Base-by-base conservation (phyloP, 2,113 vertebrate species). In the Lamprologus speciosus region DNA sequence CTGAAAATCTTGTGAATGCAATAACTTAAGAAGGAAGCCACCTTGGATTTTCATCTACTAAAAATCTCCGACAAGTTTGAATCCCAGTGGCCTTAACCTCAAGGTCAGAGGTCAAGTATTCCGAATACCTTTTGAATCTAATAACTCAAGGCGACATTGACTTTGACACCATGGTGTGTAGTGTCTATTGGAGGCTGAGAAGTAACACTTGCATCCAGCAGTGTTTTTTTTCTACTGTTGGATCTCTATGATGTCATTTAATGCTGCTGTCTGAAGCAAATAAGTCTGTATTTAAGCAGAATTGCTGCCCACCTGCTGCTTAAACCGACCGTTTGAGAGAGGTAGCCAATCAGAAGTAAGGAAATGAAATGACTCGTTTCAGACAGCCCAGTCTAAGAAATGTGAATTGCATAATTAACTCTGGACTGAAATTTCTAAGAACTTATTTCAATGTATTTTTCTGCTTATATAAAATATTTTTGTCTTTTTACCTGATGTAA, bases 21-120 rank as follows among this genome's bases (percentile, higher is more conserved):
- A 37, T 65, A 65, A 37, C 31, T 65, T 0, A 37, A 65, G 60
- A 65, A 65, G 17, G 60, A 65, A 65, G 60, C 13, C 17, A n/a
- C 60, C 17, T 37, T 65, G 60, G 60, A 65, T 65, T 37, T 65
- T 8, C 60, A 37, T 65, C 33, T 65, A 65, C 17, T 65, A 2
- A 65, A 65, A 37, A 65, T 37, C 60, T 37, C 60, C 0, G 3
- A n/a, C 31, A 65, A 65, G 60, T 65, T 65, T 65, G 3, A 65
- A 37, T 37, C 33, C 60, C 6, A 65, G 60, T 2, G 60, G 33
- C 60, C 17, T n/a, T 65, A 0, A 65, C 31, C 31, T 37, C 60
- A 65, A 65, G 33, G 60, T 65, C 31, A 37, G 10, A n/a, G 60
- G 33, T 65, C 60, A 65, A 65, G 60, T 65, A 37, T 65, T 37